Evolutionary conservation across 2,888 invertebrate species (phyloP).

Genomic region (Punctoribates punctum): DNA sequence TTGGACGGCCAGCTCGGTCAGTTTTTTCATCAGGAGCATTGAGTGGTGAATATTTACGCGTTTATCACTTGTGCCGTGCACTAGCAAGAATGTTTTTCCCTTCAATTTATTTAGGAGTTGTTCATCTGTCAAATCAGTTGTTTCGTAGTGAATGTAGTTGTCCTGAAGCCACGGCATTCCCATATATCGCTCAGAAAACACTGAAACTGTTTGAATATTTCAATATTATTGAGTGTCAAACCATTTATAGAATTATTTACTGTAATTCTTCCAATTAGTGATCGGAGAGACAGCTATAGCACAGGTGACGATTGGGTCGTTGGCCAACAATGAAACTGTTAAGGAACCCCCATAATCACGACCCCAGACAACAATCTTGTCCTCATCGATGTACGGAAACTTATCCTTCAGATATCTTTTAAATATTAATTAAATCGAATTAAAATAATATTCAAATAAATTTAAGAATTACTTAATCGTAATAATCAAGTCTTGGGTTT

Average conservation of each 20-base stretch:
- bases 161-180: slow-evolving; percentile 83
- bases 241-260: slow-evolving; percentile 62
- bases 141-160: slow-evolving; percentile 89
- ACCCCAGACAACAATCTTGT: slow-evolving; percentile 89
- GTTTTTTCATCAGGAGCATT: slow-evolving; percentile 79
- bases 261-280: slow-evolving; percentile 91
- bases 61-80: slow-evolving; percentile 87
- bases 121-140: slow-evolving; percentile 82
- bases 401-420: slow-evolving; percentile 75
- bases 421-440: not conserved
- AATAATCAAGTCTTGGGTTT: slow-evolving; percentile 76
- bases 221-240: not conserved
- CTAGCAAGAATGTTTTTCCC: slow-evolving; percentile 79
- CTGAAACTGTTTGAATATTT: slow-evolving; percentile 66
- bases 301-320: slow-evolving; percentile 80
- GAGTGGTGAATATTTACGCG: slow-evolving; percentile 93
- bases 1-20: slow-evolving; percentile 77
- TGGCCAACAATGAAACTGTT: slow-evolving; percentile 77
- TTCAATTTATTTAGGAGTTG: slow-evolving; percentile 74
- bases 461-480: slow-evolving; percentile 57
- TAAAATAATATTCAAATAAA: not conserved
- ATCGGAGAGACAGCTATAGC: slow-evolving; percentile 93
- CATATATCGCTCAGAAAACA: slow-evolving; percentile 92
- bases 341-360: slow-evolving; percentile 92
- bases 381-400: slow-evolving; percentile 80